phyloP scores from a whole-genome alignment of 2,797 vertebrate species.

The Pygocentrus nattereri region DNA sequence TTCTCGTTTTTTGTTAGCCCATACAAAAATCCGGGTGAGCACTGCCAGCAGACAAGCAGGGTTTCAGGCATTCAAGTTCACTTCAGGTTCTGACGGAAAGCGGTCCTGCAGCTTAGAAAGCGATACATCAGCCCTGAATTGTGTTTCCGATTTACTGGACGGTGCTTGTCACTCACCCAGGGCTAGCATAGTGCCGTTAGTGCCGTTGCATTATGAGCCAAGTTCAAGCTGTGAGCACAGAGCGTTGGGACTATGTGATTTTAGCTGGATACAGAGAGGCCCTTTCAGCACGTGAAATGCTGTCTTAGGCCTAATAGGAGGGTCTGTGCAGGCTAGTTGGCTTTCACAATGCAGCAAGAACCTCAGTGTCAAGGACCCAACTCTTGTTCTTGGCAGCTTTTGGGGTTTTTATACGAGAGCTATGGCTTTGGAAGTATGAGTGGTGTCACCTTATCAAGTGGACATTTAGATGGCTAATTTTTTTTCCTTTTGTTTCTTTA shows the following conservation, averaged over 20 bases:
- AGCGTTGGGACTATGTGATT: constrained; percentile 40
- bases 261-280: constrained; percentile 42
- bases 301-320: constrained; percentile 23
- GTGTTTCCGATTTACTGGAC: constrained; percentile 31
- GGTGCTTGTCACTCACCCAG: constrained; percentile 33
- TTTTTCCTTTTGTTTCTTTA: neutral
- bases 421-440: neutral
- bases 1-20: neutral
- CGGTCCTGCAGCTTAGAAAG: neutral
- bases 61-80: neutral
- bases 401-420: neutral
- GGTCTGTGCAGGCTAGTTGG: constrained; percentile 57
- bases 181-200: constrained; percentile 40
- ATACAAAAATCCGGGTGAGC: neutral
- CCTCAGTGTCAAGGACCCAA: constrained; percentile 61
- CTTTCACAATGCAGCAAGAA: constrained; percentile 56
- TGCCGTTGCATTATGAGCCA: constrained; percentile 27
- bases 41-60: neutral
- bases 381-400: constrained; percentile 51
- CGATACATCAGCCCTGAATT: constrained; percentile 12
- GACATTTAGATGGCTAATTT: neutral
- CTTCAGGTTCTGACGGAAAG: constrained; percentile 7
- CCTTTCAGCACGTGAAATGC: constrained; percentile 53
- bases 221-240: constrained; percentile 29
- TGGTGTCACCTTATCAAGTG: constrained; percentile 4